Evolutionary conservation across 2,797 vertebrate species (phyloP), one percentile per base, ranked within the genome.

Genomic region (Rhabdophis nuchalis): DNA sequence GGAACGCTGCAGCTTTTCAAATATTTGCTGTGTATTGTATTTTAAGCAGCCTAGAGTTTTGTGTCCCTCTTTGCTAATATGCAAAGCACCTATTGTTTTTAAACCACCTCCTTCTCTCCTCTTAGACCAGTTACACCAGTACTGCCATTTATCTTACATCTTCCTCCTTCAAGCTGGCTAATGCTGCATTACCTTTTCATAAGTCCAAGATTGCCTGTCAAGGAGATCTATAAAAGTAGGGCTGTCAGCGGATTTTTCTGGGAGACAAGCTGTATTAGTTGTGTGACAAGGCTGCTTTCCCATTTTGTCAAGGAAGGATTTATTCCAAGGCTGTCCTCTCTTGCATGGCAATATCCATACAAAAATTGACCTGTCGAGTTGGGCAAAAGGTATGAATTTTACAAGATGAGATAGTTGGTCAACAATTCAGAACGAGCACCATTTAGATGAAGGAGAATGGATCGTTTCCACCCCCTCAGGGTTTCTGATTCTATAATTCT

Each of bases 141-240:
- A 12, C 92, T 94, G 86, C 94, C 93, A 93, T 96, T 96, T 96
- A 94, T 95, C 57, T 93, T 92, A 52, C 0, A 1, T 36, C 93
- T 88, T 53, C 93, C 93, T 68, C 41, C 93, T 95, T 90, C 89
- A 46, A 52, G 41, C 90, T 94, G 89, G 86, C 92, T 95, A 27
- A 93, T 85, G 92, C 72, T 20, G 56, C 53, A 72, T 90, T 1
- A 0, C 88, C 64, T 92, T 92, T 90, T 56, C 92, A 90, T 77
- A 95, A 95, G 93, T 95, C 89, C 94, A 88, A 93, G 89, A 46
- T 93, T 93, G 93, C 86, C 29, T 92, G 88, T 94, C 72, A 93
- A 91, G 56, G 36, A 60, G 89, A 91, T 77, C 53, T 53, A 85
- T 92, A 85, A 92, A 91, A 0, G 92, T 27, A 60, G n/a, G 91